Evolutionary conservation across 23 tunicate species (phyloP).

Genomic region (Trididemnum nubilum): DNA sequence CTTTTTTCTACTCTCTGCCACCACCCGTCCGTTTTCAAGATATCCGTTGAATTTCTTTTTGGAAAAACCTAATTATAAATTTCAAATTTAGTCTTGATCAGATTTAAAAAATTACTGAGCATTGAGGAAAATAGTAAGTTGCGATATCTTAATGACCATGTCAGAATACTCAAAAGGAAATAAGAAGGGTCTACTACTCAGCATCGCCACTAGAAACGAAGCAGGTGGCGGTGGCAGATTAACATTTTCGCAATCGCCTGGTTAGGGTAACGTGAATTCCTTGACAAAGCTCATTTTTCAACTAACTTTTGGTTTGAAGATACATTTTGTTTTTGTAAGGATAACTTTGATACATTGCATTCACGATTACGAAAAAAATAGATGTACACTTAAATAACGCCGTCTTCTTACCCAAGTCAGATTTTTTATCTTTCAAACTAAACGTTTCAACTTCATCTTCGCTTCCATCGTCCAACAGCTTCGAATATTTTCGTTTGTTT

Average conservation of each 20-base stretch:
- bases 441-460: conserved; percentile 53
- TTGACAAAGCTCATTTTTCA: no score
- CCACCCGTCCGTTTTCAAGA: neutral
- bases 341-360: no score
- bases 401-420: neutral
- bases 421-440: neutral
- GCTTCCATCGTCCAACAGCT: conserved; percentile 65
- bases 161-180: neutral
- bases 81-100: neutral
- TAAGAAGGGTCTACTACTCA: neutral
- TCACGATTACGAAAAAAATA: no score
- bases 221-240: no score
- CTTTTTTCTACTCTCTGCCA: neutral
- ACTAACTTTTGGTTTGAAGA: no score
- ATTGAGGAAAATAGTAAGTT: neutral
- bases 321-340: no score
- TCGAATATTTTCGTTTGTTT: conserved; percentile 43
- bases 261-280: no score
- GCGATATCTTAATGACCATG: no score
- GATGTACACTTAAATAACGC: neutral
- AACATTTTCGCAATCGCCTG: no score
- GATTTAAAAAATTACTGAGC: neutral
- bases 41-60: neutral
- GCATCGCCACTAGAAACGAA: neutral
- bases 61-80: neutral